Base-by-base conservation (phyloP, 2,113 vertebrate species). In the Tauraco erythrolophus region DNA sequence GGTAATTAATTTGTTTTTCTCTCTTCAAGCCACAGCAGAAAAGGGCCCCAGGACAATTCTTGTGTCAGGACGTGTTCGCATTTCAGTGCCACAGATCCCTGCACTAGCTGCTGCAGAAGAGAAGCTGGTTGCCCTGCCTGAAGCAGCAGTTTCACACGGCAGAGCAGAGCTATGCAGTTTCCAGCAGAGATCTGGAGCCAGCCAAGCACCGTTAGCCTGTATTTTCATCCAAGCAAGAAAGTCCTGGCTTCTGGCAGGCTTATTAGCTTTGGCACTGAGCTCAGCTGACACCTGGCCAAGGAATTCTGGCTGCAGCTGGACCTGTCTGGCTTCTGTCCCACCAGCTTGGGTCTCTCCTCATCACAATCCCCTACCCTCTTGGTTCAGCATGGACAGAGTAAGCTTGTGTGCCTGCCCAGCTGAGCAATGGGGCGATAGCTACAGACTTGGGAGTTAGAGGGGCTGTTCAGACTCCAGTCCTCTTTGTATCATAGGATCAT, bases 201-300 rank as follows among this genome's bases (percentile, higher is more conserved):
- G 91, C 87, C 92, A 91, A 96, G 57, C 61, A 84, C 53, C 60
- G 87, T 96, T 95, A 96, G 84, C 92, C 92, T 56, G 93, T 81
- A 45, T 95, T 96, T 94, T 69, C 57, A 89, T 79, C 88, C 93
- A 93, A 95, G 94, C 93, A 92, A 97, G 87, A 74, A 95, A 96
- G 81, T 78, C 65, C 41, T 96, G 94, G 93, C 93, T 96, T 84
- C 81, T 93, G 94, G 89, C 77, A 96, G 87, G 87, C 43, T 94
- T 96, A 84, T 96, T 96, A 93, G 69, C 75, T 96, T 96, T 96
- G 96, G 94, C 96, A 91, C 22, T 0, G 2, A 94, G 60, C 65
- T 93, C 74, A 19, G 35, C 27, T 96, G 94, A 88, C 84, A 89
- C 65, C 21, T 83, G 57, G 92, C 96, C 96, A 96, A 97, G 69